A percentile compares a stretch with the other conserved stretches of the same genome.
Evolutionary conservation across 2,888 invertebrate species (phyloP).

Genomic region (Tenodera sinensis): DNA sequence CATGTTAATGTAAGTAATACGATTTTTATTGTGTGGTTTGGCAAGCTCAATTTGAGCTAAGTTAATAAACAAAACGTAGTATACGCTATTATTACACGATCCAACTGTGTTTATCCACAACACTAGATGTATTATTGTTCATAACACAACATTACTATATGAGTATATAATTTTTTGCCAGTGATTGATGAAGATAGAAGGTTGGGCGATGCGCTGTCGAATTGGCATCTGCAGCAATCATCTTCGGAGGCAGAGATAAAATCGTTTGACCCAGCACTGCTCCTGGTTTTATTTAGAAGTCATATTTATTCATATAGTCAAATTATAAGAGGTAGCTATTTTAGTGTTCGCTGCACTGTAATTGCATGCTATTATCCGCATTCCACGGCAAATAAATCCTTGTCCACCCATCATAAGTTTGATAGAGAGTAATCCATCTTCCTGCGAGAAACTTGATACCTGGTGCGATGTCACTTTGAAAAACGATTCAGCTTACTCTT

Average conservation of each 20-base stretch:
- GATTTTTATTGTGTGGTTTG: too few relatives aligned
- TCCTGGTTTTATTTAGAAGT: background rate
- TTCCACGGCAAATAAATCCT: background rate
- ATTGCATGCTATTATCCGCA: background rate
- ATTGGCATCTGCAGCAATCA: background rate
- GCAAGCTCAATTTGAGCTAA: too few relatives aligned
- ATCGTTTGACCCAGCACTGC: background rate
- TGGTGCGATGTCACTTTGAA: background rate
- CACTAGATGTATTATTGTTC: background rate
- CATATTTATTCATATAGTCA: background rate
- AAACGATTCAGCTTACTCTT: background rate
- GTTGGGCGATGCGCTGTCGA: background rate
- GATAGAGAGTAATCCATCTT: background rate
- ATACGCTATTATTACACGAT: too few relatives aligned
- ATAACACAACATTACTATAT: background rate
- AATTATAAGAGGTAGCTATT: background rate
- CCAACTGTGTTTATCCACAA: too few relatives aligned
- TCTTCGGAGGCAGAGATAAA: background rate
- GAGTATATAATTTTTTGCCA: too few relatives aligned
- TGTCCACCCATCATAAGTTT: background rate
- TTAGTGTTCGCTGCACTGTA: background rate
- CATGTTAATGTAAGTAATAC: too few relatives aligned
- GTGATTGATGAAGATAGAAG: background rate
- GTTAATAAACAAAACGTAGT: too few relatives aligned
- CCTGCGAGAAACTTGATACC: background rate